Conservation (phyloP, 2,113 vertebrate genomes). For the Sander lucioperca region DNA sequence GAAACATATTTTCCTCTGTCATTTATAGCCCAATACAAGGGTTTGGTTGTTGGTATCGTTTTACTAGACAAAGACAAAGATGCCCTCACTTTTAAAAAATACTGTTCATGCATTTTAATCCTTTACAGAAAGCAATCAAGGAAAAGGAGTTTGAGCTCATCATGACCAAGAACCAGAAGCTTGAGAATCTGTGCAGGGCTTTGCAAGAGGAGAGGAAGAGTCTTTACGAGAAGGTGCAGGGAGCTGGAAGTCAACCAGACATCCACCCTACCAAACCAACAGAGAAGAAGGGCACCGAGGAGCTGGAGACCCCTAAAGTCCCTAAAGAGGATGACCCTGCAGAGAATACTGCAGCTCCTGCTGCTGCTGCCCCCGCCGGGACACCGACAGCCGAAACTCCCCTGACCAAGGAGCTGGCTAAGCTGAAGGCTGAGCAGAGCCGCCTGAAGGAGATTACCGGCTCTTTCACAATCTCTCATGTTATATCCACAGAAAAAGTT, state of each 20-base stretch:
- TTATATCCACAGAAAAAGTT: constrained; percentile 43
- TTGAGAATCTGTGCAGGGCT: constrained; percentile 96
- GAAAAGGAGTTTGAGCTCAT: constrained; percentile 96
- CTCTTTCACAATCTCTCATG: constrained; percentile 86
- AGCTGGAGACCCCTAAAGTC: constrained; percentile 21
- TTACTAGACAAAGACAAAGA: not conserved
- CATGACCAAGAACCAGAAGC: constrained; percentile 91
- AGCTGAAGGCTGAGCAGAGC: constrained; percentile 73
- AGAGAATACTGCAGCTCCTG: constrained; percentile 3
- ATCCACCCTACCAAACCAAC: constrained; percentile 18
- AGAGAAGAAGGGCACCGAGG: constrained; percentile 41
- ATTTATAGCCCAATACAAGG: not conserved
- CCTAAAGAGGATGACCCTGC: not conserved
- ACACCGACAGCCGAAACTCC: not conserved
- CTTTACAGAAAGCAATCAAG: constrained; percentile 80
- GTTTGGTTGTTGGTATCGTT: not conserved
- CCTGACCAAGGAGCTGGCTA: constrained; percentile 67
- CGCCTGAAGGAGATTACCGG: constrained; percentile 85
- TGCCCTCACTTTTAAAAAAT: not conserved
- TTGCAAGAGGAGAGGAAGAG: constrained; percentile 95
- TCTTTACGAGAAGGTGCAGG: constrained; percentile 90
- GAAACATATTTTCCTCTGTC: constrained; percentile 30
- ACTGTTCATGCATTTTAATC: not conserved
- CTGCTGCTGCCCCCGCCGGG: not conserved
- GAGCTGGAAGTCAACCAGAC: constrained; percentile 65